Evolutionary conservation across 2,888 invertebrate species (phyloP).

Genomic region (Leptothorax acervorum): DNA sequence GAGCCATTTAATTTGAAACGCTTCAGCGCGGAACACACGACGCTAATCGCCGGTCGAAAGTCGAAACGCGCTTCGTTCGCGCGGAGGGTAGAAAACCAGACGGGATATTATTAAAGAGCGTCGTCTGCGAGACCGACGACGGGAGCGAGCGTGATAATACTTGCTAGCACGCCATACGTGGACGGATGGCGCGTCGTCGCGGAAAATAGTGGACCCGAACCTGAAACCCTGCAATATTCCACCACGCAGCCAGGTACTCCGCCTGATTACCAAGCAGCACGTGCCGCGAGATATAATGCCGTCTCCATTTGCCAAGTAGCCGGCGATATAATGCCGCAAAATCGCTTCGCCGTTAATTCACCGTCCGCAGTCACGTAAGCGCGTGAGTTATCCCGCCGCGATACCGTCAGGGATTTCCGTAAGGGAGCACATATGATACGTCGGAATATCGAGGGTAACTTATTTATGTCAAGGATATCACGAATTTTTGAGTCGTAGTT

Average conservation of each 20-base stretch:
- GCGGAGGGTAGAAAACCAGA: constrained; percentile 5
- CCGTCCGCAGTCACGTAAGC: constrained; percentile 70
- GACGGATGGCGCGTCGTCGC: constrained; percentile 59
- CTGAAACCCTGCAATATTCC: constrained; percentile 81
- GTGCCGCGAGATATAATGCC: constrained; percentile 70
- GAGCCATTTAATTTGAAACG: constrained; percentile 80
- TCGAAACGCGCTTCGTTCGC: constrained; percentile 46
- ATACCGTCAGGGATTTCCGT: constrained; percentile 29
- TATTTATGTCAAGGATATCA: neutral
- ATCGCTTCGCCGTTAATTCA: constrained; percentile 74
- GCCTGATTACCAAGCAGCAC: constrained; percentile 80
- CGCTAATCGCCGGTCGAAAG: constrained; percentile 74
- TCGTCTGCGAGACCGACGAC: constrained; percentile 66
- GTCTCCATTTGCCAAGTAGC: constrained; percentile 73
- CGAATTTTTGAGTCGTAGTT: neutral
- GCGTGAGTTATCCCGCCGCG: constrained; percentile 53
- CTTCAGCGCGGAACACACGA: constrained; percentile 74
- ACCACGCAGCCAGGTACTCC: constrained; percentile 78
- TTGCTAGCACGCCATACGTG: constrained; percentile 72
- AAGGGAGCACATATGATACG: constrained; percentile 7
- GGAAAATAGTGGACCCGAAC: constrained; percentile 80
- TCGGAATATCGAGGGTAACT: neutral
- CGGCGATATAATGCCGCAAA: constrained; percentile 73
- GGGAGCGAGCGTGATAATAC: constrained; percentile 77
- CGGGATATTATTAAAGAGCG: constrained; percentile 55